Evolutionary conservation across 2,888 invertebrate species (phyloP).

Genomic region (Chaetogeoica ovagalla): DNA sequence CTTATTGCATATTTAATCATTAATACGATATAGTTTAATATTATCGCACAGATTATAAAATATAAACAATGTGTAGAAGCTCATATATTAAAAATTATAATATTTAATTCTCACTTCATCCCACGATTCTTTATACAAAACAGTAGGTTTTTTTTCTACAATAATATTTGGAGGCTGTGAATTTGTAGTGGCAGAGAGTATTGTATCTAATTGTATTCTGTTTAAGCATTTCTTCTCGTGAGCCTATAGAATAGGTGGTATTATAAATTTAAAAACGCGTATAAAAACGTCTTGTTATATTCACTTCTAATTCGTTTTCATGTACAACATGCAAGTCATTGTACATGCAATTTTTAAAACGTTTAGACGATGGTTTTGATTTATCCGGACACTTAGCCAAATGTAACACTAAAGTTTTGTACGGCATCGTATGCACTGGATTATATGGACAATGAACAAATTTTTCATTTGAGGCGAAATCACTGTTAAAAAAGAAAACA

Average conservation of each 20-base stretch:
- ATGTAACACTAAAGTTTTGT: neutral
- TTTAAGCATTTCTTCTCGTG: neutral
- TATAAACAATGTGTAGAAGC: too few relatives aligned
- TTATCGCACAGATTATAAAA: too few relatives aligned
- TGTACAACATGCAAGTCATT: neutral
- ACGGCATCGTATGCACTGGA: neutral
- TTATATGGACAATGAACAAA: conserved; percentile 13
- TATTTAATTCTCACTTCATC: neutral
- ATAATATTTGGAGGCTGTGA: too few relatives aligned
- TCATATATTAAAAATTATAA: too few relatives aligned
- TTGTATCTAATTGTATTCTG: neutral
- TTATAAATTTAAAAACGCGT: neutral
- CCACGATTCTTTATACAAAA: neutral
- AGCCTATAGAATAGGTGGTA: neutral
- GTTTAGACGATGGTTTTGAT: too few relatives aligned
- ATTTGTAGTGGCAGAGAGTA: neutral
- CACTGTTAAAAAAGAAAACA: neutral
- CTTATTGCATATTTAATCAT: too few relatives aligned
- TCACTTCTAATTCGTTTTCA: neutral
- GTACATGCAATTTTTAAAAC: neutral
- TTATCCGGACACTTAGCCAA: conserved; percentile 13
- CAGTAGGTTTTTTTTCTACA: neutral
- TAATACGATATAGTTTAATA: too few relatives aligned
- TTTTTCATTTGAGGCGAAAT: neutral
- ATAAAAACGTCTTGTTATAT: neutral